These are phyloP conservation scores for Dendroctonus valens DNA, from an alignment of 1,140 invertebrate genomes.

Conservation along the genomic window DNA sequence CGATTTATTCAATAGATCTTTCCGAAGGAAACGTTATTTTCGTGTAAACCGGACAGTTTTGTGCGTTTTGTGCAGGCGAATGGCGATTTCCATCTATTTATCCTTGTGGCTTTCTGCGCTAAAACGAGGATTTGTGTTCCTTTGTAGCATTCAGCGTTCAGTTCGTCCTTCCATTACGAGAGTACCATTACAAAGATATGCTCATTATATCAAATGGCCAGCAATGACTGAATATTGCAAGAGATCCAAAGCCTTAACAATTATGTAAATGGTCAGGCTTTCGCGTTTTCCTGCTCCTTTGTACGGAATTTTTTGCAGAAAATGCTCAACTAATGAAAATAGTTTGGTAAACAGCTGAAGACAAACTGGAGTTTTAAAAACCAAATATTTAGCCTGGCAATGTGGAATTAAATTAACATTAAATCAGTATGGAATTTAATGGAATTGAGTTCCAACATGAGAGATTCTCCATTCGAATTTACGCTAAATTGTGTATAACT, in stretches of 20 bases:
- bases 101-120: too few species aligned
- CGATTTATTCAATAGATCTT: too few species aligned
- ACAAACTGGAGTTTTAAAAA: slow-evolving; percentile 3
- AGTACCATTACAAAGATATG: neutral
- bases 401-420: slow-evolving; percentile 2
- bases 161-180: too few species aligned
- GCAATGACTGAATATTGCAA: slow-evolving; percentile 9
- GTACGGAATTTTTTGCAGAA: too few species aligned
- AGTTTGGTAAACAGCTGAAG: neutral
- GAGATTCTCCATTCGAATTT: slow-evolving; percentile 7
- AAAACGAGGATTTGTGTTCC: neutral
- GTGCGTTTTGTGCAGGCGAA: too few species aligned
- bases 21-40: too few species aligned
- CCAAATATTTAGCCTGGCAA: neutral
- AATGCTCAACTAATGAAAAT: too few species aligned
- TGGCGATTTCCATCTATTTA: too few species aligned
- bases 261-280: slow-evolving; percentile 3
- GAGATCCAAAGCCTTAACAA: slow-evolving; percentile 6
- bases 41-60: too few species aligned
- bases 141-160: too few species aligned
- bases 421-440: slow-evolving; percentile 12
- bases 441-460: slow-evolving; percentile 3
- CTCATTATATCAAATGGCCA: slow-evolving; percentile 9
- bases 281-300: too few species aligned
- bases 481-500: slow-evolving; percentile 13